Evolutionary conservation across 2,113 vertebrate species (phyloP).

Genomic region (Mastomys coucha): DNA sequence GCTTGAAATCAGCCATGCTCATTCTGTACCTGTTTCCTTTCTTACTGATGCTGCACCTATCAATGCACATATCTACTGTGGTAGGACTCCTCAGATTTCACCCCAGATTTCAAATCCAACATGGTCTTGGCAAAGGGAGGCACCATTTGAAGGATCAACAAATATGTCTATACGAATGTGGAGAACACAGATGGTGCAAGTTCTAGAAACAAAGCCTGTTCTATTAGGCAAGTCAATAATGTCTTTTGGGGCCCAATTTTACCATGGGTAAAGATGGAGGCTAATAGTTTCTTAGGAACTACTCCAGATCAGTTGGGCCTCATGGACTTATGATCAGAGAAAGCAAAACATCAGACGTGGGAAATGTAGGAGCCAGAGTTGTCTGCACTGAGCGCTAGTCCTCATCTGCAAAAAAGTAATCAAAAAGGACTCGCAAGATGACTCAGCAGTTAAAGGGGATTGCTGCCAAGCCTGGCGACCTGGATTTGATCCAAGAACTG

Average conservation of each 20-base stretch:
- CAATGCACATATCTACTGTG: not conserved
- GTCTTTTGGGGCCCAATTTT: not conserved
- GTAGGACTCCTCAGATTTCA: not conserved
- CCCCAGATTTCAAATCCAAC: not conserved
- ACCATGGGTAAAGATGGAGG: not conserved
- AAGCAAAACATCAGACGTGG: not conserved
- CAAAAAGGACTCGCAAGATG: not conserved
- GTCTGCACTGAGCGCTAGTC: not conserved
- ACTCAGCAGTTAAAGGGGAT: not conserved
- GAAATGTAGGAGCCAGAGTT: not conserved
- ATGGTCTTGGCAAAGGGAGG: not conserved
- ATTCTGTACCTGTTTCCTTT: not conserved
- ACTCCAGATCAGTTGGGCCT: not conserved
- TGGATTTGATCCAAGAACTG: not conserved
- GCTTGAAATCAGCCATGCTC: not conserved
- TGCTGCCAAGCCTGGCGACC: not conserved
- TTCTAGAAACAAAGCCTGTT: constrained; percentile 11
- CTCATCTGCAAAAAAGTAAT: not conserved
- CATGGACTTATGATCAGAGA: not conserved
- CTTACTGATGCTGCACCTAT: not conserved
- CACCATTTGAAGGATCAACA: not conserved
- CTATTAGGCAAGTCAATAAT: not conserved
- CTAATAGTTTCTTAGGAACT: not conserved
- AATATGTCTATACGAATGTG: constrained; percentile 4
- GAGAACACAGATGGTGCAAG: not conserved